Conservation (phyloP, 2,888 invertebrate species). For the Agonopterix arenella region DNA sequence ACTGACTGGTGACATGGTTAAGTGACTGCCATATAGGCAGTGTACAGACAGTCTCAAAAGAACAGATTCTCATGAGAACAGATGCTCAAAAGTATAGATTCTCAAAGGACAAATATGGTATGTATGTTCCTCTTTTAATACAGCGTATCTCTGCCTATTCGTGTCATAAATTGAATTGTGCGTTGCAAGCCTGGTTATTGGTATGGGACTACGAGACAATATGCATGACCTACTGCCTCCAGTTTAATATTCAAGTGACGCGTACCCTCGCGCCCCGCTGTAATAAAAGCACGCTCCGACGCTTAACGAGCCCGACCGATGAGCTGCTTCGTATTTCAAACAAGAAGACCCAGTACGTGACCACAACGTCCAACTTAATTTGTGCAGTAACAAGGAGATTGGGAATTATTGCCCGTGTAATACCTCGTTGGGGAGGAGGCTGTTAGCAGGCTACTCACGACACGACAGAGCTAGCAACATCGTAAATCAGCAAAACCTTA, state of each 20-base stretch:
- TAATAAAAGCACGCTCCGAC: constrained; percentile 74
- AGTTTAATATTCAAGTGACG: constrained; percentile 70
- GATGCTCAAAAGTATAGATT: no score
- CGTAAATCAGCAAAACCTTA: no score
- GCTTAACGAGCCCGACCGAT: constrained; percentile 72
- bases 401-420: constrained; percentile 53
- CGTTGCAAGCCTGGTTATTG: constrained; percentile 36
- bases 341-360: constrained; percentile 68
- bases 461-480: no score
- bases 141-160: not conserved
- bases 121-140: no score
- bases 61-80: no score
- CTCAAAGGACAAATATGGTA: no score
- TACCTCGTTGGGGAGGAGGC: constrained; percentile 5
- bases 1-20: no score
- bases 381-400: constrained; percentile 53
- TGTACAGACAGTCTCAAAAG: no score
- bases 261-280: constrained; percentile 57
- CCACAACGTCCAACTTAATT: constrained; percentile 48
- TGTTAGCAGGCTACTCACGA: no score
- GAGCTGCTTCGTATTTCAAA: constrained; percentile 74
- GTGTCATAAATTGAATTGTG: constrained; percentile 29
- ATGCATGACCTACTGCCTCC: constrained; percentile 63
- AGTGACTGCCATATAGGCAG: no score
- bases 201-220: constrained; percentile 46